Evolutionary conservation across 2,113 vertebrate genomes (phyloP).

Genomic region (Indicator maculatus): DNA sequence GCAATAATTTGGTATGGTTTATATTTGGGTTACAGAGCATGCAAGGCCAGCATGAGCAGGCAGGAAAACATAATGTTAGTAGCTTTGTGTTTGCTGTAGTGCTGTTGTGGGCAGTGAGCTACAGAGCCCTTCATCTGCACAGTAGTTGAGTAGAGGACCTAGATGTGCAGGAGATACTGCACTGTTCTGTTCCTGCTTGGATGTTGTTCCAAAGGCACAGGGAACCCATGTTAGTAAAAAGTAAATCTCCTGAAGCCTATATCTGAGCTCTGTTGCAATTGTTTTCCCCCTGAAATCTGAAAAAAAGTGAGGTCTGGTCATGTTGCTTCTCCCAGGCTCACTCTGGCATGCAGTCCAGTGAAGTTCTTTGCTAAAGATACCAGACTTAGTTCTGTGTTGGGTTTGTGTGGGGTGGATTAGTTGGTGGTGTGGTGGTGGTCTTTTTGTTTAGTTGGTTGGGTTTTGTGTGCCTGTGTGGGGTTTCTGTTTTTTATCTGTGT

Average conservation of each 20-base stretch:
- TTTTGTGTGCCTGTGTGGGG: background rate
- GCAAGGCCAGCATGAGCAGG: background rate
- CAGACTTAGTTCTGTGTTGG: background rate
- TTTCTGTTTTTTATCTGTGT: background rate
- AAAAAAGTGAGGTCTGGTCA: background rate
- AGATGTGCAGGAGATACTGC: background rate
- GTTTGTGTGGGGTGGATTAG: background rate
- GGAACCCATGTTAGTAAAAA: background rate
- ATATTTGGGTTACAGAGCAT: background rate
- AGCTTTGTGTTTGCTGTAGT: background rate
- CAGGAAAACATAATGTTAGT: background rate
- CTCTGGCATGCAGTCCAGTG: background rate
- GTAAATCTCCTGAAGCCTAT: background rate
- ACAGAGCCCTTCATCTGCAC: background rate
- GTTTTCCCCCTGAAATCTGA: background rate
- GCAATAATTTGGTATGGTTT: background rate
- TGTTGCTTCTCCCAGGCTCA: background rate
- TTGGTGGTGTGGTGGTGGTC: background rate
- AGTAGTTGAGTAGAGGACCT: background rate
- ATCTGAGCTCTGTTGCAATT: background rate
- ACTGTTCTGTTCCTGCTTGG: background rate
- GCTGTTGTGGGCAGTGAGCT: background rate
- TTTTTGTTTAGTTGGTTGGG: background rate
- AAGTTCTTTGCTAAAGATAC: background rate
- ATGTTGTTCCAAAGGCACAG: background rate